A percentile compares a stretch with the other conserved stretches of the same genome.
phyloP scores from a whole-genome alignment of 2,888 invertebrate species.

The Erebia epiphron region DNA sequence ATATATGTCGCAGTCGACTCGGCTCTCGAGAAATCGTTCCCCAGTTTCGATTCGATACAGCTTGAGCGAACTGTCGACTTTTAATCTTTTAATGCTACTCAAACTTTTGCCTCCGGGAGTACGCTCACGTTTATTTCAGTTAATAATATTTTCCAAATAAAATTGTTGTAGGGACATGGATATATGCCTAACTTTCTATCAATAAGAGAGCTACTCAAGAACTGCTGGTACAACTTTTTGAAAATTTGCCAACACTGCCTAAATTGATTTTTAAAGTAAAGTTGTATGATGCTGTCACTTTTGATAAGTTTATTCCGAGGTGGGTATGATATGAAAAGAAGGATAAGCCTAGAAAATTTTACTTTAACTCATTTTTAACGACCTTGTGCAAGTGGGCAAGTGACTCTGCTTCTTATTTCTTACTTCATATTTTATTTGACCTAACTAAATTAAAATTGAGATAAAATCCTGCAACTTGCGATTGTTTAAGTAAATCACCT shows the following conservation, averaged over 20 bases:
- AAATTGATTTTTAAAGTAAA: too few species aligned
- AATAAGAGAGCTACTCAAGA: constrained; percentile 7
- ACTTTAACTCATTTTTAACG: too few species aligned
- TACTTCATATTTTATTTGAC: too few species aligned
- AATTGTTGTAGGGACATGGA: constrained; percentile 32
- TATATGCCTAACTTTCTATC: constrained; percentile 14
- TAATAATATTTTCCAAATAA: constrained; percentile 43
- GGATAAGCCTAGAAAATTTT: too few species aligned
- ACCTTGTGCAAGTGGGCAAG: too few species aligned
- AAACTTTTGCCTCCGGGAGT: constrained; percentile 63
- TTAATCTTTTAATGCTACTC: constrained; percentile 83
- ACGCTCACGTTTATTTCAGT: constrained; percentile 59
- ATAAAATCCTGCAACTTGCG: too few species aligned
- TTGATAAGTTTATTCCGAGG: too few species aligned
- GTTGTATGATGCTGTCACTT: too few species aligned
- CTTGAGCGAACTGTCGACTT: constrained; percentile 76
- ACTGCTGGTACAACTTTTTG: not conserved
- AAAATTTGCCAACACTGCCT: not conserved
- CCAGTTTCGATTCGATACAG: constrained; percentile 75
- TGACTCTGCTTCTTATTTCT: too few species aligned
- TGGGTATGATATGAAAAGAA: too few species aligned
- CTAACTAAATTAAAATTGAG: too few species aligned
- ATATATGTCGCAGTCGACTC: constrained; percentile 73
- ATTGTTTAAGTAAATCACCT: too few species aligned
- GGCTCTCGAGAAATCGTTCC: constrained; percentile 68